These are phyloP conservation scores for Poicephalus meyeri DNA, from an alignment of 2,113 vertebrate genomes.

Conservation along the genomic window DNA sequence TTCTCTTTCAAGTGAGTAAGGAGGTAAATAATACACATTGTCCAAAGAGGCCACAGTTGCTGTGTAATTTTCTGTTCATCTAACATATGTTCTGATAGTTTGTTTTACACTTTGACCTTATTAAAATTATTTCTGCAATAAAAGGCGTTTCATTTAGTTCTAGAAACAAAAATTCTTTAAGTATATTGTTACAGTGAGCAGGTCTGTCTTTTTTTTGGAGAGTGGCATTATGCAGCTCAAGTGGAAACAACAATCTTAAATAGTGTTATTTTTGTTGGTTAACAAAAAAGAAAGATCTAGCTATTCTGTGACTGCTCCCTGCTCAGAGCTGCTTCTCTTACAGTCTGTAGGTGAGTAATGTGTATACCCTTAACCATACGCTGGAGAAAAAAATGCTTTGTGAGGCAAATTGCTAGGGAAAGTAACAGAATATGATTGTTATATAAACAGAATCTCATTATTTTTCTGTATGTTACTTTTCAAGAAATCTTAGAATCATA, in stretches of 20 bases:
- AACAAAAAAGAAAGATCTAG: not conserved
- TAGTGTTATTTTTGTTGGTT: not conserved
- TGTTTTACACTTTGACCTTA: not conserved
- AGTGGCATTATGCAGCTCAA: not conserved
- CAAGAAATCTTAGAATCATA: not conserved
- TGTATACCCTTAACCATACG: not conserved
- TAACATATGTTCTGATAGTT: not conserved
- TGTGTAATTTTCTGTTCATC: not conserved
- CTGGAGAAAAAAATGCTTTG: not conserved
- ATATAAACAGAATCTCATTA: not conserved
- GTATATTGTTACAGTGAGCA: not conserved
- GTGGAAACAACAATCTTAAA: not conserved
- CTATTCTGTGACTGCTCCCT: not conserved
- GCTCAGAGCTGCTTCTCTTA: not conserved
- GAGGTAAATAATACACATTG: not conserved
- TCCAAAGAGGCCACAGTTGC: not conserved
- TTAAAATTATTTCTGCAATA: conserved; percentile 22
- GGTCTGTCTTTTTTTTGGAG: not conserved
- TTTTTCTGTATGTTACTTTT: not conserved
- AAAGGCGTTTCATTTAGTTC: not conserved
- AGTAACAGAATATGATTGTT: not conserved
- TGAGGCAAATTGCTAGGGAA: not conserved
- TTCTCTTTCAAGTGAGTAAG: not conserved
- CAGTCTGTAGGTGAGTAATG: not conserved
- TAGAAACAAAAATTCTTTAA: not conserved